Conservation (phyloP, 2,797 vertebrate genomes). For the Chaetodon trifasciatus region DNA sequence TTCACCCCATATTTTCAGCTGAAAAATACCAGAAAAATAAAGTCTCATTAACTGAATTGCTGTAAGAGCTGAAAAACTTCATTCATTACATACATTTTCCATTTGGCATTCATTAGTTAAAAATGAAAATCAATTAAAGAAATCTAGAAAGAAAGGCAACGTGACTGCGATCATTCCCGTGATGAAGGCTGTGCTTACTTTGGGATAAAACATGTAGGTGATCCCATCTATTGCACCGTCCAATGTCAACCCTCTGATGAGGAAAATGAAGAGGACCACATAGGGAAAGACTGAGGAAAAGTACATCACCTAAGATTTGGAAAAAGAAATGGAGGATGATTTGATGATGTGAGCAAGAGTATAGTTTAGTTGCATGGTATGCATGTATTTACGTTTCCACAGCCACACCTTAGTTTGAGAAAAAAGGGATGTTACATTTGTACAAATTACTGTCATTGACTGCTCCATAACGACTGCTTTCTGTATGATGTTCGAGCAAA, state of each 20-base stretch:
- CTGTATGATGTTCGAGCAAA: too few relatives aligned
- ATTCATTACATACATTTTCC: neutral
- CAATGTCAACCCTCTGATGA: conserved; percentile 87
- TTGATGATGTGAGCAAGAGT: too few relatives aligned
- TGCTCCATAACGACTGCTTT: too few relatives aligned
- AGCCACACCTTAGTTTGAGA: too few relatives aligned
- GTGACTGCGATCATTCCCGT: neutral
- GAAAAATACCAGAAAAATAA: conserved; percentile 68
- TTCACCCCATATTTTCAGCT: conserved; percentile 95
- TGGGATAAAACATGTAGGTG: conserved; percentile 88
- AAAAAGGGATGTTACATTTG: too few relatives aligned
- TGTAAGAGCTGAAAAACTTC: neutral
- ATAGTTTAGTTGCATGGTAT: too few relatives aligned
- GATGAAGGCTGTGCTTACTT: conserved; percentile 68
- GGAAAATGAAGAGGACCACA: conserved; percentile 89
- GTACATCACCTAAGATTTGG: conserved; percentile 90
- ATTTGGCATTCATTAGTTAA: neutral
- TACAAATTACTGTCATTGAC: too few relatives aligned
- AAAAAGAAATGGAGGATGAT: conserved; percentile 13
- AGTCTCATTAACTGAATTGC: neutral
- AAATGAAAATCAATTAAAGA: neutral
- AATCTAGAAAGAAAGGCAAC: neutral
- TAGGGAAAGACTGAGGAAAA: conserved; percentile 95
- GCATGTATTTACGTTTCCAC: too few relatives aligned
- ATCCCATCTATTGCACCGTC: conserved; percentile 87